These are phyloP conservation scores for Rhombomys opimus DNA, from an alignment of 2,113 vertebrate genomes.

Conservation along the genomic window DNA sequence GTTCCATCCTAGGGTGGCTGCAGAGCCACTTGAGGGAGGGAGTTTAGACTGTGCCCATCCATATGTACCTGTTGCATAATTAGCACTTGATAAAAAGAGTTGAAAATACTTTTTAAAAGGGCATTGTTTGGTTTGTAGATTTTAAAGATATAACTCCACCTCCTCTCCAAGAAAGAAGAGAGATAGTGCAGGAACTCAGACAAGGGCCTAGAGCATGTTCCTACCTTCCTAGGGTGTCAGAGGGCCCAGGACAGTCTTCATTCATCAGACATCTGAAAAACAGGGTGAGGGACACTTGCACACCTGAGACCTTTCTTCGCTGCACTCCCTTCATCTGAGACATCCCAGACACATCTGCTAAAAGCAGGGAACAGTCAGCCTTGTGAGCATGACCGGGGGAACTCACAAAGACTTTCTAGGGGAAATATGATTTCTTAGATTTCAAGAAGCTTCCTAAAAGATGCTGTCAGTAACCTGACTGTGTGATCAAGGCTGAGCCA, in stretches of 20 bases:
- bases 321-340: background rate
- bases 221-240: background rate
- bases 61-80: background rate
- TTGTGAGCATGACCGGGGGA: background rate
- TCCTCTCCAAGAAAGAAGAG: background rate
- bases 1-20: background rate
- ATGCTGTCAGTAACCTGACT: conserved; percentile 36
- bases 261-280: background rate
- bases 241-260: background rate
- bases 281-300: rapidly evolving
- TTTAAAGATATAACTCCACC: background rate
- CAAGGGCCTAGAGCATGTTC: too few relatives aligned
- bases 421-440: background rate
- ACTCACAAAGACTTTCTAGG: background rate
- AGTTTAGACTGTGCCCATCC: background rate
- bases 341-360: background rate
- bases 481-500: background rate
- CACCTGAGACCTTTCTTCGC: background rate
- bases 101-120: background rate
- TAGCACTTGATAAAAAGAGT: background rate
- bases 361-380: background rate
- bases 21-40: background rate
- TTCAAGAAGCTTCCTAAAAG: conserved; percentile 26
- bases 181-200: background rate
- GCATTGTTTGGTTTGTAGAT: background rate